A percentile compares a stretch with the other conserved stretches of the same genome.
Conservation (phyloP, 1,140 invertebrate species). For the Lysiphlebus fabarum region DNA sequence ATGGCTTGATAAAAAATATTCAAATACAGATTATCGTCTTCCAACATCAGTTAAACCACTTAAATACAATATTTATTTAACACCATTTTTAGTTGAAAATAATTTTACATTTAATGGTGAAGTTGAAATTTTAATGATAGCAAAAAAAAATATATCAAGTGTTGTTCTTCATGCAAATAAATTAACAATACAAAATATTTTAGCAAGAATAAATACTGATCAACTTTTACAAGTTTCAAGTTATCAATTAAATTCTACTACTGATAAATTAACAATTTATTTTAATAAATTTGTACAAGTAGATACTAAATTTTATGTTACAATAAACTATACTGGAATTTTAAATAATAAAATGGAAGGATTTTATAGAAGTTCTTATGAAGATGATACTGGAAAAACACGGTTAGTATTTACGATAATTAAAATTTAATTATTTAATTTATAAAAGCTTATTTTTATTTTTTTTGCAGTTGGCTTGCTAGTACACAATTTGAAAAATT, state of each 20-base stretch:
- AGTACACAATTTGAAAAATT: constrained; percentile 81
- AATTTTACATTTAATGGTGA: constrained; percentile 39
- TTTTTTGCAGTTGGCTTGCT: constrained; percentile 61
- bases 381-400: constrained; percentile 38
- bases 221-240: constrained; percentile 11
- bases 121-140: constrained; percentile 34
- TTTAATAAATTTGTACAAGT: constrained; percentile 14
- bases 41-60: constrained; percentile 33
- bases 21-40: constrained; percentile 32
- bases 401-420: constrained; percentile 28
- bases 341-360: constrained; percentile 59
- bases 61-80: constrained; percentile 37
- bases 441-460: not conserved
- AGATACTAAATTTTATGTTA: constrained; percentile 39
- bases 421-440: too few species aligned
- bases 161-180: constrained; percentile 39
- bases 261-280: constrained; percentile 34
- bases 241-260: not conserved
- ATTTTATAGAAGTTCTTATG: constrained; percentile 65
- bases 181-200: constrained; percentile 27
- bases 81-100: constrained; percentile 33
- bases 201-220: constrained; percentile 10
- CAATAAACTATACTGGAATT: constrained; percentile 52
- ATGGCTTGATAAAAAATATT: constrained; percentile 31
- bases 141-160: constrained; percentile 17